These are phyloP conservation scores for Myotis pilosus DNA, from an alignment of 2,797 vertebrate species.

Conservation along the genomic window DNA sequence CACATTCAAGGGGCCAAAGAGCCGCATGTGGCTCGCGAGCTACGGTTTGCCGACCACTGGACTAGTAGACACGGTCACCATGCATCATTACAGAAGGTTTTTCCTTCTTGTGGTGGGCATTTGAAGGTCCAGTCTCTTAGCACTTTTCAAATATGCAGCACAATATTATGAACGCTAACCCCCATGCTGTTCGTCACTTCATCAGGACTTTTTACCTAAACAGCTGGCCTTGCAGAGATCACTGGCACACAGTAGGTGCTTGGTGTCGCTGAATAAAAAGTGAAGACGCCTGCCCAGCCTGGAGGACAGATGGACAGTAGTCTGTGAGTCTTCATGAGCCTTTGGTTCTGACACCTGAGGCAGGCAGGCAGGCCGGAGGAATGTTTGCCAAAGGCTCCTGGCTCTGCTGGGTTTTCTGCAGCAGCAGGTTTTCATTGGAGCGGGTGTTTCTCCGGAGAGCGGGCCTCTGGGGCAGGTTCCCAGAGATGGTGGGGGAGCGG, in stretches of 20 bases:
- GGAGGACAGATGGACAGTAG: not conserved
- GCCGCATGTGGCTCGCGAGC: too few relatives aligned
- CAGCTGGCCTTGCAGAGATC: not conserved
- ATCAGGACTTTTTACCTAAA: not conserved
- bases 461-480: not conserved
- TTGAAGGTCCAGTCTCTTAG: not conserved
- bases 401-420: not conserved
- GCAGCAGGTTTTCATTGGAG: not conserved
- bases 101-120: not conserved
- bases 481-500: not conserved
- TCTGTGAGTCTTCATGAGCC: not conserved
- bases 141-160: not conserved
- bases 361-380: not conserved
- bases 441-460: not conserved
- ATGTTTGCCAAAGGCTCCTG: not conserved
- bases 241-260: not conserved
- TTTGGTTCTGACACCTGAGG: not conserved
- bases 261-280: not conserved
- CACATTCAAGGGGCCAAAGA: too few relatives aligned
- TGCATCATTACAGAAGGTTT: not conserved
- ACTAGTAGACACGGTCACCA: not conserved
- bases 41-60: too few relatives aligned
- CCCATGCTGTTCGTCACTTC: fast-evolving
- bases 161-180: not conserved
- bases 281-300: not conserved